Base-by-base conservation (phyloP, 2,888 invertebrate species). In the Neoitamus cyanurus region DNA sequence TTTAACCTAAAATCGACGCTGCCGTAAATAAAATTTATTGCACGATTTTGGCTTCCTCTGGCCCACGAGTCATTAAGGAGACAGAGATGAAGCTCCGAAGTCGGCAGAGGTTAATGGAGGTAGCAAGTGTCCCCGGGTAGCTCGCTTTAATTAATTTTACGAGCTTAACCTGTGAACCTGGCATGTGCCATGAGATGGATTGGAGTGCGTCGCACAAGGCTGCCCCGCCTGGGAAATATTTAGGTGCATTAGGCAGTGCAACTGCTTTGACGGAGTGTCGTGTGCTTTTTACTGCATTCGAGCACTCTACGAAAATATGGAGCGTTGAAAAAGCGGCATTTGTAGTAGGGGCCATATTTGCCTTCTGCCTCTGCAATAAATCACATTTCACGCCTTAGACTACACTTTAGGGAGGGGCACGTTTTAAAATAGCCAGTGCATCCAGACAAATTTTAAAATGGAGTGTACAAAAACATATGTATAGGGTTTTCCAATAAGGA, bases 1-100 rank as follows among this genome's bases (percentile, higher is more conserved):
- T 80, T 48, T 80, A 82, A 84, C 85, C 84, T 80, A 73, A 85
- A 85, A 80, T 85, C 68, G 85, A 80, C 83, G 84, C 48, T 68
- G 36, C 34, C 70, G 77, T 70, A 84, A 84, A 85, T 84, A 80
- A 30, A 70, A 70, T 85, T 85, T 85, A 85, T 85, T 83, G 83
- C 42, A 46, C 69, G 80, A 72, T 68, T 34, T 80, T 25, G 31
- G 15, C 31, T 78, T 30, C 31, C 48, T 58, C 30, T n/a, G 20
- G 78, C 5, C 48, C 48, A 30, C 34, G 78, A 78, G 48, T 46
- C 48, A 11, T 73, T 25, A 25, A 15, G 11, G 31, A 13, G 25
- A 25, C 34, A 42, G 36, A 42, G n/a, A 73, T 73, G 36, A 7
- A 13, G 46, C 28, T 0, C 46, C 20, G 20, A 11, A 37, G 77